Conservation (phyloP, 2,797 vertebrate genomes). For the Geotrypetes seraphini region DNA sequence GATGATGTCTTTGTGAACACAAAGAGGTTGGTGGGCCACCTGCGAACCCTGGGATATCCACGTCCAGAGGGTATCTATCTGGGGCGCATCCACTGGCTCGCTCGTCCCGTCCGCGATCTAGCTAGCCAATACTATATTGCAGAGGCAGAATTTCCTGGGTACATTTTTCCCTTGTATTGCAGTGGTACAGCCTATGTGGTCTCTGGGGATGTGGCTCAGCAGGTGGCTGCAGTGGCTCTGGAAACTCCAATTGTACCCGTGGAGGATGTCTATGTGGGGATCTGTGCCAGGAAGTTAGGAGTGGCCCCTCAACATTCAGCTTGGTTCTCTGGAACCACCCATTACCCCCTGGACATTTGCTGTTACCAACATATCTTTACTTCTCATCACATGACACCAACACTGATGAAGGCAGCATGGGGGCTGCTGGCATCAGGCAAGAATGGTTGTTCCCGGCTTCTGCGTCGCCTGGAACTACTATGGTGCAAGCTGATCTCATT, state of each 20-base stretch:
- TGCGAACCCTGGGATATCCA: conserved; percentile 22
- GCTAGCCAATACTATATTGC: conserved; percentile 59
- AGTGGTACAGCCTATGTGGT: conserved; percentile 76
- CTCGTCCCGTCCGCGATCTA: conserved; percentile 51
- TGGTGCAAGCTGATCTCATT: conserved; percentile 62
- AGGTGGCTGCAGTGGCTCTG: conserved; percentile 50
- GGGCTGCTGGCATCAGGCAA: conserved; percentile 2
- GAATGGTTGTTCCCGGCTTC: conserved; percentile 58
- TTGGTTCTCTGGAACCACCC: conserved; percentile 64
- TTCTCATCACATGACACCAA: conserved; percentile 58
- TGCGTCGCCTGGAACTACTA: conserved; percentile 47
- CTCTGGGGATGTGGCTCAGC: conserved; percentile 56
- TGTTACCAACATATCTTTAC: conserved; percentile 76
- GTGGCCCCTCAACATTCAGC: conserved; percentile 65
- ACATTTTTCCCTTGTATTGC: conserved; percentile 74
- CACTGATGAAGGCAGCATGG: conserved; percentile 66
- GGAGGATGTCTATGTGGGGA: conserved; percentile 76
- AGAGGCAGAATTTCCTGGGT: conserved; percentile 35
- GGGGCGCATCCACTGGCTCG: conserved; percentile 66
- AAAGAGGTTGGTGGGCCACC: conserved; percentile 24
- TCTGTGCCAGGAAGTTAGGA: conserved; percentile 55
- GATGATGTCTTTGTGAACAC: conserved; percentile 60
- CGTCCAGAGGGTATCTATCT: conserved; percentile 55
- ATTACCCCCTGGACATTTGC: conserved; percentile 60
- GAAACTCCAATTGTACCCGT: conserved; percentile 40